Evolutionary conservation across 2,888 invertebrate species (phyloP).

Genomic region (Cephus pulcher): DNA sequence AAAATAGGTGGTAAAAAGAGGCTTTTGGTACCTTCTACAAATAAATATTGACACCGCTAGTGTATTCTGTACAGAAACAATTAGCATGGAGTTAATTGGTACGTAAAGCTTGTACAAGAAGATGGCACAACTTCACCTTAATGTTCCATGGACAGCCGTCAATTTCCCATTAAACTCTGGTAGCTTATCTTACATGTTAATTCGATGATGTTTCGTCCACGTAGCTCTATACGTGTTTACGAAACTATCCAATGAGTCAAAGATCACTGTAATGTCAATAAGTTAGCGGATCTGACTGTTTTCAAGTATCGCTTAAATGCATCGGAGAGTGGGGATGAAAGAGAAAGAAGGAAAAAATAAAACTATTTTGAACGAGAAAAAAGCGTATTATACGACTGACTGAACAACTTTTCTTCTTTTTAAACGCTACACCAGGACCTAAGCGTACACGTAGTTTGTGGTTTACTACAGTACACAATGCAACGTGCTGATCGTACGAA

Average conservation of each 20-base stretch:
- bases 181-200: background rate
- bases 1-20: background rate
- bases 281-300: background rate
- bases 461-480: background rate
- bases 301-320: background rate
- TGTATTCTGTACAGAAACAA: background rate
- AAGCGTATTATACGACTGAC: constrained; percentile 16
- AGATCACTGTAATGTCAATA: background rate
- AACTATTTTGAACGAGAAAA: constrained; percentile 5
- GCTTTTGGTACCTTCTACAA: background rate
- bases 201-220: background rate
- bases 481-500: background rate
- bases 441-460: background rate
- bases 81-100: background rate
- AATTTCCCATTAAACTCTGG: background rate
- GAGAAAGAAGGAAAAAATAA: background rate
- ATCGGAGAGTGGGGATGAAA: background rate
- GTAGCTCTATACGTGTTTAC: background rate
- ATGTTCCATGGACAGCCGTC: background rate
- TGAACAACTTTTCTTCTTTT: constrained; percentile 1
- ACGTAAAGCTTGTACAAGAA: background rate
- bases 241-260: background rate
- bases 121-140: background rate
- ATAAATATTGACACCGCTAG: background rate
- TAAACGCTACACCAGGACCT: background rate